Percentiles rank a stretch among this genome's conserved stretches.
phyloP scores from a whole-genome alignment of 2,113 vertebrate genomes.

The Felis chaus region DNA sequence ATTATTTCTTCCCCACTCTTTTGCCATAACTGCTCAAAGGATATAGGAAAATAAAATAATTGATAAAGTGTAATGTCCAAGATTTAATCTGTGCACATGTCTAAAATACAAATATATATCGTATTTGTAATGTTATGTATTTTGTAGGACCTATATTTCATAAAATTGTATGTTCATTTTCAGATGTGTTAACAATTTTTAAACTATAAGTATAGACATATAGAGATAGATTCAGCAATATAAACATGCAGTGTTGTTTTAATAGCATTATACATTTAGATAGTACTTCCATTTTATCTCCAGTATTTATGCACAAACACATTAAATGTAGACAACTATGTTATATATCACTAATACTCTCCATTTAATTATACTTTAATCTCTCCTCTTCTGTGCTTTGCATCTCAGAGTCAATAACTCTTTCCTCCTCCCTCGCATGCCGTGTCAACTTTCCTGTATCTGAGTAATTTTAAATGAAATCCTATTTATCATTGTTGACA shows the following conservation, averaged over 20 bases:
- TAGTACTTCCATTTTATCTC: conserved; percentile 59
- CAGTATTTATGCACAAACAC: conserved; percentile 53
- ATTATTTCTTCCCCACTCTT: background rate
- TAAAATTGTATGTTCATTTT: background rate
- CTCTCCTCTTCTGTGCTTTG: conserved; percentile 50
- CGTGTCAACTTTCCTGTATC: conserved; percentile 40
- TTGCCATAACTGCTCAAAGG: background rate
- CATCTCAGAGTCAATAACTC: conserved; percentile 60
- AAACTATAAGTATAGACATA: background rate
- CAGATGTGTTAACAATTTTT: background rate
- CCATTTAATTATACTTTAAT: conserved; percentile 70
- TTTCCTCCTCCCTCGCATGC: conserved; percentile 37
- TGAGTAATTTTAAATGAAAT: conserved; percentile 65
- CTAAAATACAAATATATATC: background rate
- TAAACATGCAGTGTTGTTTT: background rate
- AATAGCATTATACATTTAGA: conserved; percentile 28
- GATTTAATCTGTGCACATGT: background rate
- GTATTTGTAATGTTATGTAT: background rate
- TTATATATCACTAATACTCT: conserved; percentile 61
- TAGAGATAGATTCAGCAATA: background rate
- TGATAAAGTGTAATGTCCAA: background rate
- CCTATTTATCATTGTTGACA: conserved; percentile 24
- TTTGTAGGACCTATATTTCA: background rate
- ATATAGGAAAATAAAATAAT: background rate
- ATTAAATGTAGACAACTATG: conserved; percentile 53